Evolutionary conservation across 2,797 vertebrate genomes (phyloP).

Genomic region (Rhinella marina): DNA sequence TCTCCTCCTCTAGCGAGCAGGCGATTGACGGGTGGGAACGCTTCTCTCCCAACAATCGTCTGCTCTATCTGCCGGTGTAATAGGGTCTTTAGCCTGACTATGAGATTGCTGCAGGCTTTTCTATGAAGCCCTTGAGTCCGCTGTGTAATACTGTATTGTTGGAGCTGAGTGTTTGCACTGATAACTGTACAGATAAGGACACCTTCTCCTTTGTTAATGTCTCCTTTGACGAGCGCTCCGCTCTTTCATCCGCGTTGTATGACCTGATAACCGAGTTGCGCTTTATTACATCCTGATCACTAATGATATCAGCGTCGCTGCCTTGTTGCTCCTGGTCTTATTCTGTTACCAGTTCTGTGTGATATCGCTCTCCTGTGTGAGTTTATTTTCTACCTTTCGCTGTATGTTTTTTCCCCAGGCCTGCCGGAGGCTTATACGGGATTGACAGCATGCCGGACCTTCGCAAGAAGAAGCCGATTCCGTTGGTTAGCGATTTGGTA

Average conservation of each 20-base stretch:
- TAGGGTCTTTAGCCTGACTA: not conserved
- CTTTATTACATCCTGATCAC: not conserved
- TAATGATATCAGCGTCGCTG: not conserved
- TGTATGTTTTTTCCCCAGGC: constrained; percentile 71
- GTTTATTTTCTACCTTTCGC: not conserved
- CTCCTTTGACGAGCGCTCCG: not conserved
- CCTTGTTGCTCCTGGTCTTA: not conserved
- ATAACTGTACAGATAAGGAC: not conserved
- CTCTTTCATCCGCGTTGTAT: not conserved
- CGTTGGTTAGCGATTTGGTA: constrained; percentile 97
- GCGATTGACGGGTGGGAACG: too few relatives aligned
- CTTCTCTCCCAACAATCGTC: too few relatives aligned
- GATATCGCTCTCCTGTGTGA: not conserved
- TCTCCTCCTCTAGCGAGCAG: too few relatives aligned
- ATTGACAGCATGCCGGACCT: constrained; percentile 99
- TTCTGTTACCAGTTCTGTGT: not conserved
- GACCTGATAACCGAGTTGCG: not conserved
- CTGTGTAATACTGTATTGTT: not conserved
- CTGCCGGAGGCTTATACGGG: constrained; percentile 90
- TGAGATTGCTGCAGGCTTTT: not conserved
- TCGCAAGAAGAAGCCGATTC: constrained; percentile 93
- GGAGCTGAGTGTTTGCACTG: not conserved
- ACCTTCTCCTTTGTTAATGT: not conserved
- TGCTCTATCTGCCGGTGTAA: too few relatives aligned
- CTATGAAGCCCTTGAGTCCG: not conserved